Evolutionary conservation across 37 sponge, comb jelly and placozoan species (phyloP), one percentile per base, ranked within the genome.

Genomic region (Oopsacas minuta): DNA sequence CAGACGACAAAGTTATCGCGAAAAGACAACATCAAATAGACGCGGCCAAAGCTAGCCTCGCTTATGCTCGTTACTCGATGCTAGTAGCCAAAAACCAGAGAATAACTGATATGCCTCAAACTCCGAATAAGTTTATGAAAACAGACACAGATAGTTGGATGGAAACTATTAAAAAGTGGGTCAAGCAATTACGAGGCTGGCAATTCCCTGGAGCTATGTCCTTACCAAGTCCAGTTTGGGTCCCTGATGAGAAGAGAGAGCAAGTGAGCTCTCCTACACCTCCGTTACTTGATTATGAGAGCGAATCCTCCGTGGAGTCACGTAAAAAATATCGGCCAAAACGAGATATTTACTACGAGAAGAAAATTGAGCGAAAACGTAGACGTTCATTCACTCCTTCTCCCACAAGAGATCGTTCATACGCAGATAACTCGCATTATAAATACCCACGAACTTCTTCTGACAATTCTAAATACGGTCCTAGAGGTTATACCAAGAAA

Each of bases 361-460:
- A 61, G 75, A 61, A 61, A 61, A 61, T 61, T 61, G 75, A 61
- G 28, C 75, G 75, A 3, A 61, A 61, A 61, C 75, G 75, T 25
- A 61, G 28, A 61, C 75, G 75, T 12, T 61, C 75, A 5, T 12
- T 3, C 30, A 25, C 75, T 32, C 75, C 75, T 3, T 61, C 75
- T 3, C 75, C 75, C 28, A 25, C 75, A 20, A 25, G 75, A 5
- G 28, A 5, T 3, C 75, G 75, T 3, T 32, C 20, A n/a, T n/a
- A 32, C 75, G 22, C 30, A 10, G 5, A 61, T 12, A n/a, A 61
- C 75, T 32, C 28, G 3, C 49, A 42, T 15, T 8, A 8, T 15
- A 61, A 61, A 61, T 61, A 61, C 22, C 20, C 20, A 12, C 75
- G 75, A 3, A 25, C 75, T n/a, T 10, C 75, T 3, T 32, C 75